Conservation (phyloP, 2,797 vertebrate genomes). For the Mycteria americana region DNA sequence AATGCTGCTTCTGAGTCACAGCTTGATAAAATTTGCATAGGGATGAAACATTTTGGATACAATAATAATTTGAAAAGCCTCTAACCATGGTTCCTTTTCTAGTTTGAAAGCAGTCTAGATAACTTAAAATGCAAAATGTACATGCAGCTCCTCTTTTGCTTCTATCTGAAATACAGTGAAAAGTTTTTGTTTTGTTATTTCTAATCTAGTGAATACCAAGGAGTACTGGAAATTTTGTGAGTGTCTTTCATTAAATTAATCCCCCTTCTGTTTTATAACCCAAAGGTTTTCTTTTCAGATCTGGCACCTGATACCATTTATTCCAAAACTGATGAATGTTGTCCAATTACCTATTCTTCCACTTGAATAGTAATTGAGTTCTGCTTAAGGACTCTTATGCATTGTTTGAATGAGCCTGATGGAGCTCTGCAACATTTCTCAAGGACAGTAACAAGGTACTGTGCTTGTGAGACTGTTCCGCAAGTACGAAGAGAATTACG, state of each 20-base stretch:
- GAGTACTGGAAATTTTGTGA: background rate
- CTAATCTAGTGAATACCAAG: background rate
- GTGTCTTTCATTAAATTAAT: conserved; percentile 4
- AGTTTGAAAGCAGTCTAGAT: background rate
- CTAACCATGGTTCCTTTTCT: background rate
- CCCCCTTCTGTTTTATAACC: background rate
- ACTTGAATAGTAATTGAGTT: conserved; percentile 31
- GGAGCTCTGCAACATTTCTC: conserved; percentile 9
- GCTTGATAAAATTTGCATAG: background rate
- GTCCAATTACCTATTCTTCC: conserved; percentile 38
- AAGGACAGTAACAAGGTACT: background rate
- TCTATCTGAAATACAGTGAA: background rate
- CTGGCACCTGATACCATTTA: background rate
- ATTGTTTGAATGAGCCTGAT: conserved; percentile 4
- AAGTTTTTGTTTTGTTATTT: background rate
- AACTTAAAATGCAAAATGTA: background rate
- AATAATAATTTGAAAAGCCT: background rate
- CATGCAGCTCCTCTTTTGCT: background rate
- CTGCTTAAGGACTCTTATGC: conserved; percentile 6
- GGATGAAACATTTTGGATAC: background rate
- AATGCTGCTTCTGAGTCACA: background rate
- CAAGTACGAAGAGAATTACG: background rate
- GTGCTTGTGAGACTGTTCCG: background rate
- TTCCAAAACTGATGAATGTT: conserved; percentile 19
- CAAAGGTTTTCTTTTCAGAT: conserved; percentile 42